These are phyloP conservation scores for Anoncus sp. DNA, from an alignment of 2,888 invertebrate genomes.

Conservation along the genomic window DNA sequence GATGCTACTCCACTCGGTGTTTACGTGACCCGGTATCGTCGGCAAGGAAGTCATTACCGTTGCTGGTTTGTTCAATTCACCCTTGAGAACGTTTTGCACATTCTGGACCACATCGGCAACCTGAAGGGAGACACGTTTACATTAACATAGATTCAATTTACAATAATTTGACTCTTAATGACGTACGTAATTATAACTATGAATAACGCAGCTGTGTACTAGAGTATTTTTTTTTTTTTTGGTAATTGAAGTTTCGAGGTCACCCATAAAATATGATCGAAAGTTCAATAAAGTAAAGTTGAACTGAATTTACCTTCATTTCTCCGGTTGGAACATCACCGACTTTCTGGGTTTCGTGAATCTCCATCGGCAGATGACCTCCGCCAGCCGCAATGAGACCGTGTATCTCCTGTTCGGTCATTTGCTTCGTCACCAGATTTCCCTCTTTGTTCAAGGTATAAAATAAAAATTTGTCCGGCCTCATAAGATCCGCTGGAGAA, in stretches of 20 bases:
- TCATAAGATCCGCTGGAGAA: constrained; percentile 91
- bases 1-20: constrained; percentile 89
- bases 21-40: constrained; percentile 80
- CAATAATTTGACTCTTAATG: too few relatives aligned
- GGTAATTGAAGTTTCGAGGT: background rate
- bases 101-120: constrained; percentile 92
- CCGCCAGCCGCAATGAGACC: constrained; percentile 93
- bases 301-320: constrained; percentile 76
- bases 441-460: constrained; percentile 94
- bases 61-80: constrained; percentile 87
- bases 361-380: constrained; percentile 80
- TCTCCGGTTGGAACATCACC: constrained; percentile 72
- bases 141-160: background rate
- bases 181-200: background rate
- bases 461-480: constrained; percentile 94
- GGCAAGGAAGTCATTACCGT: constrained; percentile 74
- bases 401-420: constrained; percentile 94
- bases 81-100: constrained; percentile 93
- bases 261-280: too few relatives aligned
- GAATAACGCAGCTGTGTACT: too few relatives aligned
- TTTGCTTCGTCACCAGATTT: constrained; percentile 91
- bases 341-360: constrained; percentile 75
- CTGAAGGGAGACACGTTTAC: constrained; percentile 62
- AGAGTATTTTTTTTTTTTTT: too few relatives aligned
- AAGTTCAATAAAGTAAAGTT: too few relatives aligned